These are phyloP conservation scores for Drosophila planitibia DNA, from an alignment of 2,888 invertebrate species.

Conservation along the genomic window DNA sequence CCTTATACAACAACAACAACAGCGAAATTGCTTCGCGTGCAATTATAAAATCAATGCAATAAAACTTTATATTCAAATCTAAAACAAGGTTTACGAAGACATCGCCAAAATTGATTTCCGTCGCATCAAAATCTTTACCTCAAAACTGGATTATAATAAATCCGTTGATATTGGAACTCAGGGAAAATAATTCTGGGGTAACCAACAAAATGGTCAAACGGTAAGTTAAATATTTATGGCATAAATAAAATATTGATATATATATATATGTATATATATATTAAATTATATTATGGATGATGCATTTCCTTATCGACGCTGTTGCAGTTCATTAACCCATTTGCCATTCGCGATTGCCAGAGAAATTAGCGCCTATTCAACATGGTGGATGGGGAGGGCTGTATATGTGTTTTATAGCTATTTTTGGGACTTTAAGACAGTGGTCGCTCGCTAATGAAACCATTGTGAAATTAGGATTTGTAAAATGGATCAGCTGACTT, in stretches of 20 bases:
- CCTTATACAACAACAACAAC: conserved; percentile 3
- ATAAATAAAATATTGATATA: not conserved
- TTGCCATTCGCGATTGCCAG: conserved; percentile 41
- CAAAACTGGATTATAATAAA: conserved; percentile 86
- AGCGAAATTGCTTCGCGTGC: not conserved
- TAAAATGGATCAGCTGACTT: not conserved
- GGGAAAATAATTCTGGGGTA: conserved; percentile 85
- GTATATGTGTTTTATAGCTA: conserved; percentile 31
- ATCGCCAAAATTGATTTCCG: conserved; percentile 84
- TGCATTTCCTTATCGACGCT: conserved; percentile 34
- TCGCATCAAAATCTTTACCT: conserved; percentile 84
- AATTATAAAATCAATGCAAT: conserved; percentile 5
- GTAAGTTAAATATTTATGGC: conserved; percentile 70
- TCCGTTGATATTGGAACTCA: conserved; percentile 85
- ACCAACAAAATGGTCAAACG: conserved; percentile 86
- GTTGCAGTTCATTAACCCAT: conserved; percentile 66
- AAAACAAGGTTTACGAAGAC: conserved; percentile 63
- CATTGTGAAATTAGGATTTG: not conserved
- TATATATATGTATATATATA: not conserved
- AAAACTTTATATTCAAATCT: conserved; percentile 25
- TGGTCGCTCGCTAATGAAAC: not conserved
- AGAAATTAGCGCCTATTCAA: conserved; percentile 51
- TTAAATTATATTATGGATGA: conserved; percentile 5
- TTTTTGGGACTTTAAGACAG: conserved; percentile 23
- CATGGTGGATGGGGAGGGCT: not conserved